These are phyloP conservation scores for Theocolax elegans DNA, from an alignment of 1,140 invertebrate species.

Conservation along the genomic window DNA sequence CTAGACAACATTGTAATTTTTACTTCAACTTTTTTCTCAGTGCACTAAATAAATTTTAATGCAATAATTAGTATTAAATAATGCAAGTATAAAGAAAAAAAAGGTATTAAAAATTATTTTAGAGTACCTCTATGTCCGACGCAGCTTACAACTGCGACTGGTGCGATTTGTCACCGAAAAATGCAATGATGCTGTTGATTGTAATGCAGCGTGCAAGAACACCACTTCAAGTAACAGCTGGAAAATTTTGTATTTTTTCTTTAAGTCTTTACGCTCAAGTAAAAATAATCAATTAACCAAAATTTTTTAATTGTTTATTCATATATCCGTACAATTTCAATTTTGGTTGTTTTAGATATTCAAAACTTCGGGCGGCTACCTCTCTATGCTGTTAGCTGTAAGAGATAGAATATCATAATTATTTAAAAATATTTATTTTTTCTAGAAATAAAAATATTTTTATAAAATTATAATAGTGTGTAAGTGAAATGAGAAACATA, in stretches of 20 bases:
- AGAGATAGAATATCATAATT: slow-evolving; percentile 25
- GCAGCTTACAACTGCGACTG: slow-evolving; percentile 21
- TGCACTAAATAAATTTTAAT: no score
- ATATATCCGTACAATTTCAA: not conserved
- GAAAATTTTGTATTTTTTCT: slow-evolving; percentile 27
- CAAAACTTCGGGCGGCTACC: slow-evolving; percentile 48
- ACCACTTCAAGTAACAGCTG: slow-evolving; percentile 24
- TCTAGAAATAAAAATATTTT: no score
- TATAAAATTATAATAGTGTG: no score
- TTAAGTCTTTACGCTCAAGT: slow-evolving; percentile 18
- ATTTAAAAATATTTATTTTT: no score
- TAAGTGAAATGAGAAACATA: no score
- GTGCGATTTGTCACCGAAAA: slow-evolving; percentile 16
- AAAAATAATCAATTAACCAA: no score
- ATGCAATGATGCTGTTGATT: slow-evolving; percentile 13
- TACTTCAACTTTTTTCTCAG: no score
- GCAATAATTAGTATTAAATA: no score
- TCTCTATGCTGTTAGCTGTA: slow-evolving; percentile 46
- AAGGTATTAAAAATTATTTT: no score
- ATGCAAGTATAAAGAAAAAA: no score
- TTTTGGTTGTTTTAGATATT: slow-evolving; percentile 43
- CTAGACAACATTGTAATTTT: no score
- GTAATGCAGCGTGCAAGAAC: slow-evolving; percentile 9
- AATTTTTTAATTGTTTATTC: not conserved
- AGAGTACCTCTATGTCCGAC: slow-evolving; percentile 15